Percentiles rank a stretch among this genome's conserved stretches.
These are phyloP conservation scores for Rallus crepitans DNA, from an alignment of 2,797 vertebrate species.

Conservation along the genomic window DNA sequence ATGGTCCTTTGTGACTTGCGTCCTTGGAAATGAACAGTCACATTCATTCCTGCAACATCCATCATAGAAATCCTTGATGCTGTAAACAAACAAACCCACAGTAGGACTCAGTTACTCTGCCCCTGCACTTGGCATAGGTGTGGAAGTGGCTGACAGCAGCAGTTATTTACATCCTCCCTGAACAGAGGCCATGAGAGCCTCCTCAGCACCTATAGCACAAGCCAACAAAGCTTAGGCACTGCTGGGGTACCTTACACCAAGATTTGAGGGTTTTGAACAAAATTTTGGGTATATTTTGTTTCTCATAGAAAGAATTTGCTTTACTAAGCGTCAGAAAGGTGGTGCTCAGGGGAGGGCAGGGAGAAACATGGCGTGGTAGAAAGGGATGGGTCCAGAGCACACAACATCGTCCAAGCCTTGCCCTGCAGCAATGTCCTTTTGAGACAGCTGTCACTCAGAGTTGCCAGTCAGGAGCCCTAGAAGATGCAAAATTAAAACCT, in stretches of 20 bases:
- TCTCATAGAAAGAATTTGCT: not conserved
- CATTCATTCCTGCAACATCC: not conserved
- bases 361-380: not conserved
- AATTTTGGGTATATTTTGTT: accelerated
- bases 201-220: not conserved
- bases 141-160: not conserved
- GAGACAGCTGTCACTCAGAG: not conserved
- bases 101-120: not conserved
- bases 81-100: not conserved
- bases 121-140: not conserved
- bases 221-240: not conserved
- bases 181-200: not conserved
- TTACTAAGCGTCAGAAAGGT: not conserved
- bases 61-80: not conserved
- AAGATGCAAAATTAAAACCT: not conserved
- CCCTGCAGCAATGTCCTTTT: not conserved
- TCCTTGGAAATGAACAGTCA: not conserved
- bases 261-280: not conserved
- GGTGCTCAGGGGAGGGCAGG: not conserved
- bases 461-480: not conserved
- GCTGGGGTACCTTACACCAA: not conserved
- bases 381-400: not conserved
- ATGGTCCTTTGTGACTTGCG: not conserved
- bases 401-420: not conserved
- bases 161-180: not conserved